Percentiles rank a stretch among this genome's conserved stretches.
Conservation (phyloP, 2,113 vertebrate species). For the Campylomormyrus tamandua region DNA sequence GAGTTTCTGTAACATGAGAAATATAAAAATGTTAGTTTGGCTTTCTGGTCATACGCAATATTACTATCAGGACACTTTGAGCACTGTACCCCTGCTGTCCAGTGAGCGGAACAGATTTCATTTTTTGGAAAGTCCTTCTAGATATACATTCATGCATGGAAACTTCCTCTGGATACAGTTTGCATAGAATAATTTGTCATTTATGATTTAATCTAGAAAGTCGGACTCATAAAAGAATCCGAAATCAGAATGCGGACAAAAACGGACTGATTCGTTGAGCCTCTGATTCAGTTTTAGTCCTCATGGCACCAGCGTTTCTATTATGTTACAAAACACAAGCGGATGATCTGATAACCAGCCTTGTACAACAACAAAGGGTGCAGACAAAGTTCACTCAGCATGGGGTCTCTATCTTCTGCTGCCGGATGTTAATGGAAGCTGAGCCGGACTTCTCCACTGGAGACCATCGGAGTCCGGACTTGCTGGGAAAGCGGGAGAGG, state of each 20-base stretch:
- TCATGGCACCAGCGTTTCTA: background rate
- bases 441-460: background rate
- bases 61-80: background rate
- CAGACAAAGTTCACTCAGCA: background rate
- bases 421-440: background rate
- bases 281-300: background rate
- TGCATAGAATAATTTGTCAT: background rate
- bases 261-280: background rate
- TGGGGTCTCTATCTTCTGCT: background rate
- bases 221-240: background rate
- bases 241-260: background rate
- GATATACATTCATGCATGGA: background rate
- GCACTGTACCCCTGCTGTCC: background rate
- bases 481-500: background rate
- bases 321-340: background rate
- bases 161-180: background rate
- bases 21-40: background rate
- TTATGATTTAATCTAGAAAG: background rate
- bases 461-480: background rate
- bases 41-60: background rate
- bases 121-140: background rate
- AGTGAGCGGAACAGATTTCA: background rate
- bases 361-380: background rate
- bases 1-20: background rate
- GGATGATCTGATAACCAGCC: background rate